These are phyloP conservation scores for Drosophila koepferae DNA, from an alignment of 2,888 invertebrate genomes.

Conservation along the genomic window DNA sequence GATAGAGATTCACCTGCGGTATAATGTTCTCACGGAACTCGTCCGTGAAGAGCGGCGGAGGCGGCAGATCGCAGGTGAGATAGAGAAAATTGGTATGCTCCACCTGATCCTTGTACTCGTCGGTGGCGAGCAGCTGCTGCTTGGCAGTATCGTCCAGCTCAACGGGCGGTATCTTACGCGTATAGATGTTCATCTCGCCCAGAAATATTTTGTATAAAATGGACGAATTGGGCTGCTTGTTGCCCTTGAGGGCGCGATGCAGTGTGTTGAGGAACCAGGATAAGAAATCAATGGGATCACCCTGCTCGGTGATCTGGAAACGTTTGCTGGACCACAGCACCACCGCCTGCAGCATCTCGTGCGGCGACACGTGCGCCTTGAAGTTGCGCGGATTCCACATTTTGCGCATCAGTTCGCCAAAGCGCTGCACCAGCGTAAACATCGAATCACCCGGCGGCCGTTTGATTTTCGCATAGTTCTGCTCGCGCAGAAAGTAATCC, in stretches of 20 bases:
- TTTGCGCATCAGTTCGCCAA: slow-evolving; percentile 98
- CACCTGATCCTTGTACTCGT: slow-evolving; percentile 94
- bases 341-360: slow-evolving; percentile 99
- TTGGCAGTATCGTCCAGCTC: slow-evolving; percentile 96
- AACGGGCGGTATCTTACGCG: slow-evolving; percentile 96
- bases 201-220: slow-evolving; percentile 98
- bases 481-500: slow-evolving; percentile 97
- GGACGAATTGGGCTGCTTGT: slow-evolving; percentile 93
- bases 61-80: slow-evolving; percentile 98
- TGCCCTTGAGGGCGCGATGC: slow-evolving; percentile 97
- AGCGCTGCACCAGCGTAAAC: slow-evolving; percentile 94
- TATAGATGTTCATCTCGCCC: slow-evolving; percentile 95
- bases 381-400: slow-evolving; percentile 99
- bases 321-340: slow-evolving; percentile 98
- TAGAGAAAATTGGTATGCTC: slow-evolving; percentile 98
- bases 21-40: slow-evolving; percentile 99
- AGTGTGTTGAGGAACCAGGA: slow-evolving; percentile 99
- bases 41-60: slow-evolving; percentile 98
- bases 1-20: slow-evolving; percentile 98
- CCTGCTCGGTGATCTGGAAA: slow-evolving; percentile 99
- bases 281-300: slow-evolving; percentile 98
- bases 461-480: slow-evolving; percentile 94
- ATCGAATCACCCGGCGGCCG: slow-evolving; percentile 98
- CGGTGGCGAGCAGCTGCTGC: slow-evolving; percentile 90
- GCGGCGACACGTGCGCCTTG: slow-evolving; percentile 99